Conservation (phyloP, 2,888 invertebrate genomes). For the Troides aeacus region DNA sequence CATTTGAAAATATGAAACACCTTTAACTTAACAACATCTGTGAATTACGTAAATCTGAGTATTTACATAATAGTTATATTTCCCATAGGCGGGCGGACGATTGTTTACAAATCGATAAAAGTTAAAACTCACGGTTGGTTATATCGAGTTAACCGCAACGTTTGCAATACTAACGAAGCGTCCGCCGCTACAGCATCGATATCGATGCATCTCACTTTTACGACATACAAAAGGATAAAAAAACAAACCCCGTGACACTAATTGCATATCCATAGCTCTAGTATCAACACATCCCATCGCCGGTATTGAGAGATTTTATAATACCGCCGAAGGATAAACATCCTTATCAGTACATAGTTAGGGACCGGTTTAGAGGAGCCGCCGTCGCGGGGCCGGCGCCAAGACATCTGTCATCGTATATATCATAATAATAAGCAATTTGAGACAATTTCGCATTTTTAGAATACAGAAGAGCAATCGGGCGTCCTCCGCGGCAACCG, state of each 20-base stretch:
- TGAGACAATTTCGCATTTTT: conserved; percentile 78
- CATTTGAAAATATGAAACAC: no score
- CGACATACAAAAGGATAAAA: conserved; percentile 44
- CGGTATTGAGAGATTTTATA: conserved; percentile 45
- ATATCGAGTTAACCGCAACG: conserved; percentile 30
- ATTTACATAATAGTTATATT: no score
- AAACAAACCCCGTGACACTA: conserved; percentile 60
- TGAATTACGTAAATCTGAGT: no score
- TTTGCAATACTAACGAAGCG: conserved; percentile 28
- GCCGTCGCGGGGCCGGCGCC: conserved; percentile 58
- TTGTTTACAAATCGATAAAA: conserved; percentile 24
- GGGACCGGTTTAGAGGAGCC: no score
- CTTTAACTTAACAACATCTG: no score
- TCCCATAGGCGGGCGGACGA: conserved; percentile 2
- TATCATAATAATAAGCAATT: conserved; percentile 73
- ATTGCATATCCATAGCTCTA: conserved; percentile 71
- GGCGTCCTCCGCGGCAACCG: conserved; percentile 70
- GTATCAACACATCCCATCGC: conserved; percentile 76
- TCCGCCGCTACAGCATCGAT: conserved; percentile 30
- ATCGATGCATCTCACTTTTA: conserved; percentile 34
- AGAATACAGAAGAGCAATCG: conserved; percentile 67
- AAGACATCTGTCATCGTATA: conserved; percentile 76
- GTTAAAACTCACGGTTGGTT: conserved; percentile 25
- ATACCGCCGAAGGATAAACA: no score
- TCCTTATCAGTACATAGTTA: no score